These are phyloP conservation scores for Sardinella longiceps DNA, from an alignment of 2,797 vertebrate genomes.

Conservation along the genomic window DNA sequence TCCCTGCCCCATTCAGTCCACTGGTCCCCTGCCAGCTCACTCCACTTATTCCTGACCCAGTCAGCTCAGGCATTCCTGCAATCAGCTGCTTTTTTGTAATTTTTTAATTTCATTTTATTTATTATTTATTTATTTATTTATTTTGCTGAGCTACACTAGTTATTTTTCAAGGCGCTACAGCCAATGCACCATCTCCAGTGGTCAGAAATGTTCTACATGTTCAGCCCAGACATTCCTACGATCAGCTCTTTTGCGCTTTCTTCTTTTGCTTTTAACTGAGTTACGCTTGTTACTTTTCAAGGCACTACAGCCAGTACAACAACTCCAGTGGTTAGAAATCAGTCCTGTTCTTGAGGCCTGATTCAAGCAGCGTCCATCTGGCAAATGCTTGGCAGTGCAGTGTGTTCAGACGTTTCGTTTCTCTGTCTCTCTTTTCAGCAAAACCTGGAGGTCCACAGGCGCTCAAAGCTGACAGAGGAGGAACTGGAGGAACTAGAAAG, in stretches of 20 bases:
- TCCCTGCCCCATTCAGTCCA: too few species aligned
- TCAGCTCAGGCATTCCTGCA: background rate
- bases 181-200: too few species aligned
- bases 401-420: background rate
- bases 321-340: background rate
- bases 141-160: too few species aligned
- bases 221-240: too few species aligned
- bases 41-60: too few species aligned
- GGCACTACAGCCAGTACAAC: background rate
- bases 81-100: background rate
- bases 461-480: slow-evolving; percentile 87
- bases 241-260: too few species aligned
- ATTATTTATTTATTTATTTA: too few species aligned
- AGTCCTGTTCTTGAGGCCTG: background rate
- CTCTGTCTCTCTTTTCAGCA: slow-evolving; percentile 74
- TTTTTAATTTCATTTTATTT: too few species aligned
- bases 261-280: too few species aligned
- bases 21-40: background rate
- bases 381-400: background rate
- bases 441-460: slow-evolving; percentile 93
- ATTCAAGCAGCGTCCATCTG: background rate
- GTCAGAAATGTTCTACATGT: too few species aligned
- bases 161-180: too few species aligned
- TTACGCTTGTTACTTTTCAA: background rate
- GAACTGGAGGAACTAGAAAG: slow-evolving; percentile 94